phyloP scores from a whole-genome alignment of 2,113 vertebrate species.

The Crypturellus undulatus region DNA sequence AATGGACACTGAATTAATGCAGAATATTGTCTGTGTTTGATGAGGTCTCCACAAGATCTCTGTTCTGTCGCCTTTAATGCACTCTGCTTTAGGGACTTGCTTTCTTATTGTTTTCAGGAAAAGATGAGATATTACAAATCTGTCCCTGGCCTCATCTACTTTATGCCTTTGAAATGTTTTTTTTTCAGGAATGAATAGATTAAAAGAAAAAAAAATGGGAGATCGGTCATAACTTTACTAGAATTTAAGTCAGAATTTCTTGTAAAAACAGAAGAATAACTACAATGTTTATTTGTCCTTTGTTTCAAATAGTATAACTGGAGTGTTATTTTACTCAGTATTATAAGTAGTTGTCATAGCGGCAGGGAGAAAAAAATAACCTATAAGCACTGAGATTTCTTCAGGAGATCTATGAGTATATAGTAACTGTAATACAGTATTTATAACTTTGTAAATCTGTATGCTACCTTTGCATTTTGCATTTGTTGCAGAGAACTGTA shows the following conservation, averaged over 20 bases:
- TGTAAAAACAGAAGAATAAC: conserved; percentile 52
- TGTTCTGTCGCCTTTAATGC: conserved; percentile 77
- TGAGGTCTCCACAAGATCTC: conserved; percentile 72
- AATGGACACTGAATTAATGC: conserved; percentile 76
- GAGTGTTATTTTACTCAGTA: not conserved
- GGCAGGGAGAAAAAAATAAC: conserved; percentile 33
- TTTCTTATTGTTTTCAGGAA: conserved; percentile 79
- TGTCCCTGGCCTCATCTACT: conserved; percentile 78
- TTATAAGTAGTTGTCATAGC: conserved; percentile 19
- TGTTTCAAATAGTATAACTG: conserved; percentile 35
- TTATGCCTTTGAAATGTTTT: conserved; percentile 73
- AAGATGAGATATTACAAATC: conserved; percentile 80
- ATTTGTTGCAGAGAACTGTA: not conserved
- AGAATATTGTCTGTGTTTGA: conserved; percentile 74
- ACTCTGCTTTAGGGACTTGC: conserved; percentile 75
- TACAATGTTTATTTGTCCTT: conserved; percentile 33
- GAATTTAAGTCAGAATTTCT: not conserved
- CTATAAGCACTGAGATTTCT: conserved; percentile 45
- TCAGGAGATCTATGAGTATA: conserved; percentile 30
- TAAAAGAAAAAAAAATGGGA: not conserved
- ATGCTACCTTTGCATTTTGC: conserved; percentile 21
- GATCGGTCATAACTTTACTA: not conserved
- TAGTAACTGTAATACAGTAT: conserved; percentile 16
- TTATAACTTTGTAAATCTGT: not conserved
- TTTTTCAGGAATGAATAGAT: conserved; percentile 58